These are phyloP conservation scores for Tethya wilhelma DNA, from an alignment of 37 sponge, comb jelly and placozoan genomes.

Conservation along the genomic window DNA sequence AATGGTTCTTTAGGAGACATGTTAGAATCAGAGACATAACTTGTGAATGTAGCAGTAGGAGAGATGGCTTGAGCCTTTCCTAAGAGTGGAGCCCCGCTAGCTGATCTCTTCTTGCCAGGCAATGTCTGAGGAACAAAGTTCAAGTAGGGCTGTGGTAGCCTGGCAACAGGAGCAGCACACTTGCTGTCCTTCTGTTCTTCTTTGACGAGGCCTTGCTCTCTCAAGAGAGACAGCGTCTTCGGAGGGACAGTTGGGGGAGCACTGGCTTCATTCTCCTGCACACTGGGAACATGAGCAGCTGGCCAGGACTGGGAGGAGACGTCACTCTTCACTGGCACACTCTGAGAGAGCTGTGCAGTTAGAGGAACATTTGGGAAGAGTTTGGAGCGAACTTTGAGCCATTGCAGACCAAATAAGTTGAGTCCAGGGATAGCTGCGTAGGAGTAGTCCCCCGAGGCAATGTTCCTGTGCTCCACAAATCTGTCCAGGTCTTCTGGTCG, in stretches of 20 bases:
- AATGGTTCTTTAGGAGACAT: no score
- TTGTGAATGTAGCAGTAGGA: no score
- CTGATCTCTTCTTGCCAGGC: no score
- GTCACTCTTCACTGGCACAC: background rate
- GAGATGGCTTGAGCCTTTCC: no score
- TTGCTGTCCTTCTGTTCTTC: background rate
- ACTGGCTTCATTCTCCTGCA: background rate
- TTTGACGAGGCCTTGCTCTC: slow-evolving; percentile 34
- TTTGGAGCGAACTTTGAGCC: background rate
- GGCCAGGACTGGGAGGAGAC: background rate
- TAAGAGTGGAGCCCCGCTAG: no score
- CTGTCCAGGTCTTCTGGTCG: slow-evolving; percentile 24
- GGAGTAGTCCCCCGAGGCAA: slow-evolving; percentile 25
- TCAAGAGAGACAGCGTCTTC: slow-evolving; percentile 36
- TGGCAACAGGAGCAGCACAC: background rate
- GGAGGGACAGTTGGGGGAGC: slow-evolving; percentile 45
- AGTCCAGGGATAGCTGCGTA: slow-evolving; percentile 22
- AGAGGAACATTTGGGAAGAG: background rate
- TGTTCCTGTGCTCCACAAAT: background rate
- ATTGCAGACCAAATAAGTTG: slow-evolving; percentile 11
- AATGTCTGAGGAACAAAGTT: no score
- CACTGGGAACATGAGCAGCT: background rate
- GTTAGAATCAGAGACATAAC: no score
- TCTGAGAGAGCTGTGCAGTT: background rate
- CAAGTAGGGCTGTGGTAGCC: no score